Conservation (phyloP, 1,140 invertebrate genomes). For the Mamestra configurata region DNA sequence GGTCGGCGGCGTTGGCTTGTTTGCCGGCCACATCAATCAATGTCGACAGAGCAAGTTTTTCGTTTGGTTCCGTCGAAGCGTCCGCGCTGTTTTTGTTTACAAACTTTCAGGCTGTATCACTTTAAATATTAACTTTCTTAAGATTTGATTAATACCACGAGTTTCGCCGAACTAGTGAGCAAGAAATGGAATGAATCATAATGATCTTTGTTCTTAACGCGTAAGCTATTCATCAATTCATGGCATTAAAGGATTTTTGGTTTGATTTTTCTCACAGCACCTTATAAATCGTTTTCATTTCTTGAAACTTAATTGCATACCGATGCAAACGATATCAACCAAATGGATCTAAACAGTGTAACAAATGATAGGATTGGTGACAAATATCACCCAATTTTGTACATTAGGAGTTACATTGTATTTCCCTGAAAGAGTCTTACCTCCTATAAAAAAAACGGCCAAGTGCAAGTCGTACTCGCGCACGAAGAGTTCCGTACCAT, state of each 20-base stretch:
- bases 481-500: too few species aligned
- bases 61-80: slow-evolving; percentile 73
- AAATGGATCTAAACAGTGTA: not conserved
- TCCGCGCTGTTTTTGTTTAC: slow-evolving; percentile 78
- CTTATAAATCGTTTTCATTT: not conserved
- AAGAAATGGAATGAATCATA: slow-evolving; percentile 49
- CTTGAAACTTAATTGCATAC: not conserved
- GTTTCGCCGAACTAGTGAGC: slow-evolving; percentile 39
- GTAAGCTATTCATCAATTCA: slow-evolving; percentile 23
- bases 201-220: slow-evolving; percentile 45
- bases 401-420: not conserved
- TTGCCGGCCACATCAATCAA: slow-evolving; percentile 75
- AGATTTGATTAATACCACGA: slow-evolving; percentile 61
- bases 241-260: slow-evolving; percentile 21
- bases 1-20: slow-evolving; percentile 50
- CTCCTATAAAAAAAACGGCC: too few species aligned
- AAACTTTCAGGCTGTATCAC: slow-evolving; percentile 74
- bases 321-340: not conserved
- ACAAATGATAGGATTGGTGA: too few species aligned
- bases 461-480: too few species aligned
- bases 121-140: slow-evolving; percentile 71
- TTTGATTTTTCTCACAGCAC: not conserved
- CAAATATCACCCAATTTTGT: too few species aligned
- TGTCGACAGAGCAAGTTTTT: slow-evolving; percentile 81
- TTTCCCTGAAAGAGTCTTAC: too few species aligned